Evolutionary conservation across 2,888 invertebrate species (phyloP).

Genomic region (Calliscelio sp.): DNA sequence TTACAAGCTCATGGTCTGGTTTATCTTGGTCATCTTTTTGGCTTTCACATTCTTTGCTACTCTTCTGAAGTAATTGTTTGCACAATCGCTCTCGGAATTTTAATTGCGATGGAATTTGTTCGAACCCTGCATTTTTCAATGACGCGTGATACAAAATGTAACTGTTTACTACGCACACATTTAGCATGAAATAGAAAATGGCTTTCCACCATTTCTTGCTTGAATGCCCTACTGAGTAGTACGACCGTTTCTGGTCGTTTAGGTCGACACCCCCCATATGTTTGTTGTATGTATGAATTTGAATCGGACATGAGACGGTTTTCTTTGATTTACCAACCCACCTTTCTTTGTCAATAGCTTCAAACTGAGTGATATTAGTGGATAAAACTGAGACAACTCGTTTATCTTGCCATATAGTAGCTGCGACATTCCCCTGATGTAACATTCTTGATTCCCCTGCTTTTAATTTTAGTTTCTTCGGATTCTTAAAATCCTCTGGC

Average conservation of each 20-base stretch:
- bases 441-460: conserved; percentile 14
- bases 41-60: too few relatives aligned
- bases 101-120: too few relatives aligned
- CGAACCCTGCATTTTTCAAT: too few relatives aligned
- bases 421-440: neutral
- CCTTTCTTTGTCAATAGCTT: conserved; percentile 17
- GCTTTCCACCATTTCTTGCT: conserved; percentile 48
- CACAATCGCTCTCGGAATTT: too few relatives aligned
- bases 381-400: conserved; percentile 20
- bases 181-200: conserved; percentile 28
- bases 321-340: too few relatives aligned
- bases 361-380: neutral
- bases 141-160: conserved; percentile 29
- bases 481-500: conserved; percentile 21
- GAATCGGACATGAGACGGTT: conserved; percentile 3
- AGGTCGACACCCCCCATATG: conserved; percentile 44
- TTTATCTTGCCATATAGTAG: conserved; percentile 31
- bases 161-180: conserved; percentile 29
- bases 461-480: conserved; percentile 20
- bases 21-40: too few relatives aligned
- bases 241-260: conserved; percentile 30
- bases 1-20: too few relatives aligned
- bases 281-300: conserved; percentile 20
- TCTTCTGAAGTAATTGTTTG: too few relatives aligned
- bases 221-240: conserved; percentile 1